A percentile compares a stretch with the other conserved stretches of the same genome.
These are phyloP conservation scores for Phycodurus eques DNA, from an alignment of 2,113 vertebrate species.

Conservation along the genomic window DNA sequence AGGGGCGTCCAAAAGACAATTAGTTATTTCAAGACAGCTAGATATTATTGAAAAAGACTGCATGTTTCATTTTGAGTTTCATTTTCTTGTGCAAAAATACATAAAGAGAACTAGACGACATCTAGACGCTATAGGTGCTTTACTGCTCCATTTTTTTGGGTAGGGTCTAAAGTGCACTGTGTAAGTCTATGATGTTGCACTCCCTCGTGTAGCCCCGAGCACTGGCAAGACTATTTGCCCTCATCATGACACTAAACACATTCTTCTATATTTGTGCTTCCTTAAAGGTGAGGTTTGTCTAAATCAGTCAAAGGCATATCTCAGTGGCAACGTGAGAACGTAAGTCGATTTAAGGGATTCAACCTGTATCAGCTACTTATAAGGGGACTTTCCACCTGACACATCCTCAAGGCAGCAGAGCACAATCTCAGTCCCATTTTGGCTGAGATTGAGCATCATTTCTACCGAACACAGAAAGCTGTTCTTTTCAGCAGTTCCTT, in stretches of 20 bases:
- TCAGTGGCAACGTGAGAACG: constrained; percentile 40
- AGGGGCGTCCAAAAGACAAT: too few species aligned
- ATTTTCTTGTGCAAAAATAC: too few species aligned
- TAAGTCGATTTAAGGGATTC: constrained; percentile 42
- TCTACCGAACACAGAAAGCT: constrained; percentile 62
- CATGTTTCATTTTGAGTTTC: too few species aligned
- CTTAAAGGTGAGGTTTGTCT: constrained; percentile 60
- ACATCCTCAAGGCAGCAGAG: constrained; percentile 43
- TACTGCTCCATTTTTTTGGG: too few species aligned
- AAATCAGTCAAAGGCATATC: constrained; percentile 44
- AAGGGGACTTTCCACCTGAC: constrained; percentile 37
- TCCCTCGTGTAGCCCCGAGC: too few species aligned
- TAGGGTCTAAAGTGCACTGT: too few species aligned
- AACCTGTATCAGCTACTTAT: constrained; percentile 60
- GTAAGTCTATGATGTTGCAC: too few species aligned
- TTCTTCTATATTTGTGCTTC: constrained; percentile 58
- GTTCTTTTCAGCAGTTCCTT: constrained; percentile 55
- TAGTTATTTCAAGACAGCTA: too few species aligned
- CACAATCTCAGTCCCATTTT: constrained; percentile 54
- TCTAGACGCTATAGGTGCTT: too few species aligned
- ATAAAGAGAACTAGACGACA: too few species aligned
- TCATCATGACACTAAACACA: constrained; percentile 64
- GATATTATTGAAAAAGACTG: too few species aligned
- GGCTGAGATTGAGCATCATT: constrained; percentile 55
- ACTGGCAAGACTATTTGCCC: too few species aligned